These are phyloP conservation scores for Camptogramma bilineatum DNA, from an alignment of 2,888 invertebrate genomes.

Conservation along the genomic window DNA sequence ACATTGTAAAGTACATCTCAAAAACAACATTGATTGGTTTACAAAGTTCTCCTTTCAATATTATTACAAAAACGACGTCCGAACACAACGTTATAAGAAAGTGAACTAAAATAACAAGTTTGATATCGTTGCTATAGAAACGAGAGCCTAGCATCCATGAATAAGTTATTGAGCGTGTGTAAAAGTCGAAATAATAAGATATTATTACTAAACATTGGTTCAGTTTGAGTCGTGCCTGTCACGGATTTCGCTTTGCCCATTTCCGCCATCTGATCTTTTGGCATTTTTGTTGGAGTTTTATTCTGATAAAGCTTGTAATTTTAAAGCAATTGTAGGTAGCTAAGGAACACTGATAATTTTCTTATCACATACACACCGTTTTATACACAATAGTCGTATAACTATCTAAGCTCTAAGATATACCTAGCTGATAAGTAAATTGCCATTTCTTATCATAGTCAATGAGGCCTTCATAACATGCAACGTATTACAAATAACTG, in stretches of 20 bases:
- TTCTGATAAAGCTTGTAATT: background rate
- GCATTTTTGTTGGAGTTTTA: too few species aligned
- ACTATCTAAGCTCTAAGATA: background rate
- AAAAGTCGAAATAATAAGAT: constrained; percentile 4
- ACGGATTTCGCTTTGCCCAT: constrained; percentile 1
- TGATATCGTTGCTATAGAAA: constrained; percentile 31
- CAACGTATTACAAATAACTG: background rate
- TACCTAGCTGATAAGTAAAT: background rate
- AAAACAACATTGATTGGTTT: constrained; percentile 5
- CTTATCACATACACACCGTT: background rate
- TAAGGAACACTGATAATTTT: background rate
- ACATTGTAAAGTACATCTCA: background rate
- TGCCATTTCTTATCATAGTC: background rate
- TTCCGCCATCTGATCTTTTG: background rate
- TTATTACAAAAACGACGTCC: constrained; percentile 8
- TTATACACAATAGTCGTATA: background rate
- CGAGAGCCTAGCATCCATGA: constrained; percentile 27
- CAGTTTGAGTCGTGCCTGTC: constrained; percentile 4
- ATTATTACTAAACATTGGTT: constrained; percentile 1
- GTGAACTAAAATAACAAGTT: constrained; percentile 24
- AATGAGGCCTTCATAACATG: background rate
- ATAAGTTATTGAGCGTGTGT: constrained; percentile 11
- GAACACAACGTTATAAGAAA: constrained; percentile 10
- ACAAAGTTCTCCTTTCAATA: background rate
- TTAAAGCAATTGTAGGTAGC: background rate